phyloP scores from a whole-genome alignment of 2,113 vertebrate species.

The Arvicanthis niloticus region DNA sequence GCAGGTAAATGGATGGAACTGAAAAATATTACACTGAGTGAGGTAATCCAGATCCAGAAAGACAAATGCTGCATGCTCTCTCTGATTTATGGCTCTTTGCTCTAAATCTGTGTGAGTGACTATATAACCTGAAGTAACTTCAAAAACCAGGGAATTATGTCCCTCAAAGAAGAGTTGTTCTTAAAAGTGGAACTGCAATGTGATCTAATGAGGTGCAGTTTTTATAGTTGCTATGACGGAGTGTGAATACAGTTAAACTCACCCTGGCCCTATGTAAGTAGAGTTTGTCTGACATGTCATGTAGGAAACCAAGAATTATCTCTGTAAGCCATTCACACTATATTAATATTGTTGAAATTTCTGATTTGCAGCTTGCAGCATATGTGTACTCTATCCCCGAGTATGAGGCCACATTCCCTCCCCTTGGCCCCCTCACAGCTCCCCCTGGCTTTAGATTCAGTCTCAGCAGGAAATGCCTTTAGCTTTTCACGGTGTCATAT shows the following conservation, averaged over 20 bases:
- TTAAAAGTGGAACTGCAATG: background rate
- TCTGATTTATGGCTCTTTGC: background rate
- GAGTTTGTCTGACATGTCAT: background rate
- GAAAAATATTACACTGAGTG: background rate
- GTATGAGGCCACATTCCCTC: fast-evolving
- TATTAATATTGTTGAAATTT: background rate
- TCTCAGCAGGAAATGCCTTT: background rate
- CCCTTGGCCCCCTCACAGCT: fast-evolving
- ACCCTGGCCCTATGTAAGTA: background rate
- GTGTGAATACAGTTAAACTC: background rate
- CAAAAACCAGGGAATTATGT: background rate
- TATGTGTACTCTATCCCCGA: background rate
- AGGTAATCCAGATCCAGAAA: background rate
- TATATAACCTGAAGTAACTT: background rate
- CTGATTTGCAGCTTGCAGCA: background rate
- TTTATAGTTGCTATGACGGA: background rate
- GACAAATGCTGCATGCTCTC: background rate
- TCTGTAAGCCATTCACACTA: background rate
- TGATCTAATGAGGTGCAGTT: background rate
- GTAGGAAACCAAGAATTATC: background rate
- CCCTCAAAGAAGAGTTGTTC: background rate
- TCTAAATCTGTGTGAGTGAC: background rate
- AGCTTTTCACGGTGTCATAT: background rate
- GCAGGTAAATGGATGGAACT: background rate
- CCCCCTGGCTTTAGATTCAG: background rate